phyloP scores from a whole-genome alignment of 2,888 invertebrate species.

The Charanyca ferruginea region DNA sequence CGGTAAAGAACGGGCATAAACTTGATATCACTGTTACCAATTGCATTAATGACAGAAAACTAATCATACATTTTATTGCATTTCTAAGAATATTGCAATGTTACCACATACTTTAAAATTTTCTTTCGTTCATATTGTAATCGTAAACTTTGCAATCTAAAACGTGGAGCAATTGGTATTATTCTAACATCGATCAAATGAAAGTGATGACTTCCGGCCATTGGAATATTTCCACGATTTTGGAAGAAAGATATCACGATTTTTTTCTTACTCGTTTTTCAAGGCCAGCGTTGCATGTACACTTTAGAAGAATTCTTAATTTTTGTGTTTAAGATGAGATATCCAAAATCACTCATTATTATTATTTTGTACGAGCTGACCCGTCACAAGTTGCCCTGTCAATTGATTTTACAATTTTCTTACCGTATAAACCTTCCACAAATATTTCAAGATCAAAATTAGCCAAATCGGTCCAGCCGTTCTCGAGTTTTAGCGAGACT shows the following conservation, averaged over 20 bases:
- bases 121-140: neutral
- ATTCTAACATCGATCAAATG: conserved; percentile 9
- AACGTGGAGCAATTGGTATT: conserved; percentile 11
- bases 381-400: too few species aligned
- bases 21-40: conserved; percentile 42
- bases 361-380: too few species aligned
- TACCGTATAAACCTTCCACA: too few species aligned
- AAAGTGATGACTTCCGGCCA: conserved; percentile 2
- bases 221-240: conserved; percentile 18
- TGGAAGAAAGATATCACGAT: neutral
- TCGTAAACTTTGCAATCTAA: conserved; percentile 12
- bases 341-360: too few species aligned
- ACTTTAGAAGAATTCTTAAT: too few species aligned
- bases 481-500: too few species aligned
- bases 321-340: too few species aligned
- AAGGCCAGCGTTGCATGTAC: too few species aligned
- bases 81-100: conserved; percentile 29
- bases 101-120: neutral
- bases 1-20: neutral
- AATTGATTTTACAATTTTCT: too few species aligned
- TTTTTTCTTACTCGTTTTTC: too few species aligned
- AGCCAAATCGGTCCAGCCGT: too few species aligned
- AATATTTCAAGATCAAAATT: too few species aligned
- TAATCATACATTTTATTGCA: conserved; percentile 37
- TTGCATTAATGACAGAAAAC: conserved; percentile 36